Evolutionary conservation across 2,797 vertebrate genomes (phyloP).

Genomic region (Myiotriccus ornatus): DNA sequence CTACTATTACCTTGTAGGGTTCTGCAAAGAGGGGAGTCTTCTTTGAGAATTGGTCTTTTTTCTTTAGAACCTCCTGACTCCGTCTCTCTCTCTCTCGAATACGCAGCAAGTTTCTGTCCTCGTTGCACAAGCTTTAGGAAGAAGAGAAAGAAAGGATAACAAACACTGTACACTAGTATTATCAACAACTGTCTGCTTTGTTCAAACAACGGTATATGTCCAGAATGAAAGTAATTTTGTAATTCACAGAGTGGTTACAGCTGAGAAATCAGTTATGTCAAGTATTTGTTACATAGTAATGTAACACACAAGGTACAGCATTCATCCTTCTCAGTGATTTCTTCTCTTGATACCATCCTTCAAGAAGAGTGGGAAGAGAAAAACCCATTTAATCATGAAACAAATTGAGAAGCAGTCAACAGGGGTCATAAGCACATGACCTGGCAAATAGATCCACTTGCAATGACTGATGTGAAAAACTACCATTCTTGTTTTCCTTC

Average conservation of each 20-base stretch:
- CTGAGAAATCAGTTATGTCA: neutral
- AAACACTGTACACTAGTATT: neutral
- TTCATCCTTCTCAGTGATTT: neutral
- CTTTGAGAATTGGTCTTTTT: constrained; percentile 78
- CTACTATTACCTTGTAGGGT: constrained; percentile 89
- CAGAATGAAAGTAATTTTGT: neutral
- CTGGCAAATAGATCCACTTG: neutral
- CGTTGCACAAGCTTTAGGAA: constrained; percentile 82
- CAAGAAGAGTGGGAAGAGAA: neutral
- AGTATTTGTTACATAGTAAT: neutral
- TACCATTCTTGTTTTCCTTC: neutral
- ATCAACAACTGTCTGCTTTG: neutral
- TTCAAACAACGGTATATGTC: rapidly evolving
- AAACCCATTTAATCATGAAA: neutral
- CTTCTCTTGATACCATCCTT: neutral
- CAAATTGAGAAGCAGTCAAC: neutral
- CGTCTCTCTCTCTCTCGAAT: constrained; percentile 88
- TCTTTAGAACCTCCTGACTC: constrained; percentile 86
- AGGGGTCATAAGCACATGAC: neutral
- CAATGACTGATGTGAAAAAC: neutral
- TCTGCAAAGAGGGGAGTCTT: constrained; percentile 88
- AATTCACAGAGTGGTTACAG: neutral
- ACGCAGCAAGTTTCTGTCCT: constrained; percentile 91
- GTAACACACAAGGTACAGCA: neutral
- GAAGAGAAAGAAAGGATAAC: neutral